phyloP scores from a whole-genome alignment of 1,140 invertebrate species.

The Geopemphigus sp. region DNA sequence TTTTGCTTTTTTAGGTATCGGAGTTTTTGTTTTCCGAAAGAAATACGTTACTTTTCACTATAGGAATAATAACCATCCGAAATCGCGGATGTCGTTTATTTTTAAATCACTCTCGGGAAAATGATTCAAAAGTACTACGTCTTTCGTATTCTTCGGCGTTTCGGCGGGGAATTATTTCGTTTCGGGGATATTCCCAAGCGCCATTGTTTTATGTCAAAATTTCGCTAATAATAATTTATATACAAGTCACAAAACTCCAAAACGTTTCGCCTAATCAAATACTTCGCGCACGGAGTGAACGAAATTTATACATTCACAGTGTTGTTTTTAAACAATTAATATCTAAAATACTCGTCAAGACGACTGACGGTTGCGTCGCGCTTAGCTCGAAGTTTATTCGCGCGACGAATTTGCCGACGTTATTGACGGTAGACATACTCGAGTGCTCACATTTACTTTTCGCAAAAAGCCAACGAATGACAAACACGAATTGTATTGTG shows the following conservation, averaged over 20 bases:
- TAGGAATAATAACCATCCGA: conserved; percentile 11
- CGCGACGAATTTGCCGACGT: too few relatives aligned
- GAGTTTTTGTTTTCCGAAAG: background rate
- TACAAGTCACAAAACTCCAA: background rate
- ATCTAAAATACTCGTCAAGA: too few relatives aligned
- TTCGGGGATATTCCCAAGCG: background rate
- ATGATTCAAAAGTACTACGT: background rate
- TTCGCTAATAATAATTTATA: background rate
- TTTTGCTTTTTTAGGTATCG: conserved; percentile 6
- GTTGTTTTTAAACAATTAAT: too few relatives aligned
- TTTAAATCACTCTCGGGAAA: conserved; percentile 9
- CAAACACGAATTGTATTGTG: too few relatives aligned
- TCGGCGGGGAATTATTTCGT: background rate
- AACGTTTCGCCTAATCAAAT: background rate
- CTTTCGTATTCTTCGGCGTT: background rate
- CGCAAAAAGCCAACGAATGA: too few relatives aligned
- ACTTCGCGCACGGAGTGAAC: too few relatives aligned
- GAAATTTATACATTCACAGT: too few relatives aligned
- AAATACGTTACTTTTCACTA: conserved; percentile 6
- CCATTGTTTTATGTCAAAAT: background rate
- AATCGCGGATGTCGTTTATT: conserved; percentile 19
- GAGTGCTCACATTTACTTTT: too few relatives aligned
- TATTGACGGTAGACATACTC: too few relatives aligned
- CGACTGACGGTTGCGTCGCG: too few relatives aligned
- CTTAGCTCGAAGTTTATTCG: too few relatives aligned